Evolutionary conservation across 30 jellyfish, hydroid and myxozoan genomes (phyloP), one percentile per base, ranked within the genome.

Genomic region (Sanderia malayensis): DNA sequence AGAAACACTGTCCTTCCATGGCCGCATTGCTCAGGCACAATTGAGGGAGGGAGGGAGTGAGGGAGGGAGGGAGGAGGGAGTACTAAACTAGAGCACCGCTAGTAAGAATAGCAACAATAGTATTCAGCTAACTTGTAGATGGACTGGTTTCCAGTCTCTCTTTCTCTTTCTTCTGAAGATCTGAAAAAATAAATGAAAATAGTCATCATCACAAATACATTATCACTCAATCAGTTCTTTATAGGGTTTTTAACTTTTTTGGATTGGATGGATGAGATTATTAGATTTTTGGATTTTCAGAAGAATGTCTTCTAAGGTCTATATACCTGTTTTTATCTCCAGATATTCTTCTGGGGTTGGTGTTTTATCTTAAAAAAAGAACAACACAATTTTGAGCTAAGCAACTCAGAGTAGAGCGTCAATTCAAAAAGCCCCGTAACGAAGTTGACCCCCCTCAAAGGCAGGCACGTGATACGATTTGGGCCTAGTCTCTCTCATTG

Each of bases 321-420:
- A n/a, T n/a, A 24, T 46, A 70, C 81, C 58, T 0, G 68, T 6
- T 29, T 45, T 32, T 15, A 6, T 20, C 21, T 70, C 20, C 55
- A 18, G 41, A 46, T 71, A 71, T 22, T 71, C 83, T 17, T 71
- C 83, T 18, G 21, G 37, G 1, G 83, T 46, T 9, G 60, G 70
- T 1, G 83, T 72, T n/a, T 49, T 9, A 32, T 71, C 83, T 71
- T 2, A 4, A 49, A 71, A 18, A 47, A 21, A 37, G 24, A 45
- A 41, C 8, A 0, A 24, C 21, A n/a, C n/a, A n/a, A n/a, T n/a
- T n/a, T n/a, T n/a, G n/a, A n/a, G n/a, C n/a, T n/a, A n/a, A n/a
- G n/a, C n/a, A n/a, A n/a, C n/a, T 66, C 58, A 31, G 59, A 19
- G 21, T 30, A 28, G 44, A 6, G 9, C 10, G 7, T 6, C 21